These are phyloP conservation scores for Crocodylus rhombifer DNA, from an alignment of 2,797 vertebrate species.

Conservation along the genomic window DNA sequence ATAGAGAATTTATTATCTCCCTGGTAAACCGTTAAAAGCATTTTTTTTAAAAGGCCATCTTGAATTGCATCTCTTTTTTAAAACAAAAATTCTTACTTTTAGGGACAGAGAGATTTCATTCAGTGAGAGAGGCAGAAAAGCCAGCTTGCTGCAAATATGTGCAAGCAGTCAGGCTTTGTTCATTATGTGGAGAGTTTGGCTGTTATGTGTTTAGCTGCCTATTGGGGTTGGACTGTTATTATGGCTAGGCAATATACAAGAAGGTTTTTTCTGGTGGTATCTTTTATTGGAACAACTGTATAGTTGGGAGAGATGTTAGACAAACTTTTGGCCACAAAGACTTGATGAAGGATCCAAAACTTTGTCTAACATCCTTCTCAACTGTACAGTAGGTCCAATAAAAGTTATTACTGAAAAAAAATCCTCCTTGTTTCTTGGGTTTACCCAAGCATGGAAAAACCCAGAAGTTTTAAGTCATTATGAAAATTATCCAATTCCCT, in stretches of 20 bases:
- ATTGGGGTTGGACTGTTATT: too few species aligned
- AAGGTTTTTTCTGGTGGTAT: too few species aligned
- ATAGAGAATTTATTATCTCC: neutral
- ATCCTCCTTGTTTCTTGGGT: neutral
- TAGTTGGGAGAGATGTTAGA: too few species aligned
- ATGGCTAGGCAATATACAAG: too few species aligned
- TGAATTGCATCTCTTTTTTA: too few species aligned
- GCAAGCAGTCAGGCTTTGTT: neutral
- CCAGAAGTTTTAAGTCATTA: neutral
- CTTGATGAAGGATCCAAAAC: too few species aligned
- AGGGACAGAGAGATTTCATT: neutral
- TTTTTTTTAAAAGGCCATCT: too few species aligned
- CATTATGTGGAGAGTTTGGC: neutral
- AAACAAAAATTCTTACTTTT: neutral
- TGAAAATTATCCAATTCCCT: neutral
- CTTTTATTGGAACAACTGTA: too few species aligned
- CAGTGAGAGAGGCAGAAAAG: neutral
- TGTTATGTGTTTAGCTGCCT: fast-evolving
- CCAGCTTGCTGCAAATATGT: neutral
- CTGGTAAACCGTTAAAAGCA: neutral
- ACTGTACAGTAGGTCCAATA: too few species aligned
- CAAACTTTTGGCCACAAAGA: too few species aligned
- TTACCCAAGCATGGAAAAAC: neutral
- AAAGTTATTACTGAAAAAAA: too few species aligned
- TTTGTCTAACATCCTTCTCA: too few species aligned